Conservation (phyloP, 2,113 vertebrate genomes). For the Cyphomyrus plagiostoma region DNA sequence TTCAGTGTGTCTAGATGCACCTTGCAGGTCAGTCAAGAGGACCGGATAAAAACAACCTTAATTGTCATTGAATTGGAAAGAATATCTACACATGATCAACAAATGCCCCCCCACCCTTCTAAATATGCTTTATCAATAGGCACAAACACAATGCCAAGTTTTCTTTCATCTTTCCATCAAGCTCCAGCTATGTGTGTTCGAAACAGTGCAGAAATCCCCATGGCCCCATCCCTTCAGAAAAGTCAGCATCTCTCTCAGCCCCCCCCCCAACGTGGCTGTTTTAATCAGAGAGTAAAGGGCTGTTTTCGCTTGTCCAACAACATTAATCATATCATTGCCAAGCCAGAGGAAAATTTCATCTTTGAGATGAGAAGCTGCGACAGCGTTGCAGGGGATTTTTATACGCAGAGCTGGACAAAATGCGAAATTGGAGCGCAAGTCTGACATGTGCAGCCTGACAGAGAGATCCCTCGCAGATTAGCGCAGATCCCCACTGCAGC, state of each 20-base stretch:
- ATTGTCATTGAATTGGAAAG: not conserved
- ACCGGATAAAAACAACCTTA: not conserved
- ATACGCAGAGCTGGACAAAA: not conserved
- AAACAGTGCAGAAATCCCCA: not conserved
- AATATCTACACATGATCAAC: not conserved
- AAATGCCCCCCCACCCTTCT: not conserved
- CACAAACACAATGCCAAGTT: not conserved
- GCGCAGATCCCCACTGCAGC: constrained; percentile 28
- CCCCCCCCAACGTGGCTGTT: not conserved
- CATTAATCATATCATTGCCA: not conserved
- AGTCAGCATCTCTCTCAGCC: not conserved
- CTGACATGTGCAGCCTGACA: constrained; percentile 38
- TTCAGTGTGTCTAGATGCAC: not conserved
- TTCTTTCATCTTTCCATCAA: not conserved
- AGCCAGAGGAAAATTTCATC: not conserved
- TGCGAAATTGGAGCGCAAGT: constrained; percentile 37
- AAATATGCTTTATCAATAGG: not conserved
- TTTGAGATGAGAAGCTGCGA: not conserved
- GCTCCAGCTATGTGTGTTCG: not conserved
- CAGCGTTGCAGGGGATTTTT: not conserved
- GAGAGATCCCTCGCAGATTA: constrained; percentile 38
- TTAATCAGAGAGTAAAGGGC: constrained; percentile 7
- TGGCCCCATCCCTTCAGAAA: not conserved
- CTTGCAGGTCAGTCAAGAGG: no score
- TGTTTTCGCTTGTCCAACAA: constrained; percentile 1